Percentiles rank a stretch among this genome's conserved stretches.
Evolutionary conservation across 1,140 invertebrate genomes (phyloP).

Genomic region (Eumaeus atala): DNA sequence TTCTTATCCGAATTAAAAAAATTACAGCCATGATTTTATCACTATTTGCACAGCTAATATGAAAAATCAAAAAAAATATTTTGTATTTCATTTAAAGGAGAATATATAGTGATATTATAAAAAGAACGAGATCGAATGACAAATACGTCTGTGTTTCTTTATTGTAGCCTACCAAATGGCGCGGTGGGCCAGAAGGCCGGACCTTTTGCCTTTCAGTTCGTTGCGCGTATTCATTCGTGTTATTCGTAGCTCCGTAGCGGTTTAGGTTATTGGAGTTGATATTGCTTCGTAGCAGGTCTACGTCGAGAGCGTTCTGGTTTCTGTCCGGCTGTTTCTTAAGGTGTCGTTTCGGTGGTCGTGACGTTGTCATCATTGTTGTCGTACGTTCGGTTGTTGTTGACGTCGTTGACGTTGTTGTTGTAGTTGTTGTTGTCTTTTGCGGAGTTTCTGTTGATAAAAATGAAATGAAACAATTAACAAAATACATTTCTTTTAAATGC

Average conservation of each 20-base stretch:
- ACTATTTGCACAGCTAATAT: conserved; percentile 35
- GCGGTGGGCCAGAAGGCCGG: conserved; percentile 51
- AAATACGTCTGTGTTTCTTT: conserved; percentile 22
- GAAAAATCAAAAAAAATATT: conserved; percentile 21
- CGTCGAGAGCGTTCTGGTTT: conserved; percentile 50
- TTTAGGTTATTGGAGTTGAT: conserved; percentile 52
- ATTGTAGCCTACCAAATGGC: conserved; percentile 47
- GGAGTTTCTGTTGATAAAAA: conserved; percentile 59
- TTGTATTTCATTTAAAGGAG: conserved; percentile 12
- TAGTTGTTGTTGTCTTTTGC: conserved; percentile 53
- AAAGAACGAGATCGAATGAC: conserved; percentile 10
- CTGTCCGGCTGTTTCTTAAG: conserved; percentile 50
- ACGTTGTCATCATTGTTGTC: conserved; percentile 37
- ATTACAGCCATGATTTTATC: conserved; percentile 68
- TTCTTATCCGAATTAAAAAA: conserved; percentile 51
- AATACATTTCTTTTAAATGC: too few relatives aligned
- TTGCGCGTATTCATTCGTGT: conserved; percentile 55
- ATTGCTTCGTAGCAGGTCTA: conserved; percentile 39
- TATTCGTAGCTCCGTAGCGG: conserved; percentile 38
- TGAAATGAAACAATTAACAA: background rate
- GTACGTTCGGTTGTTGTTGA: conserved; percentile 45
- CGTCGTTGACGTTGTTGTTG: conserved; percentile 47
- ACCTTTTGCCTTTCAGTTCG: conserved; percentile 57
- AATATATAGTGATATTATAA: conserved; percentile 11
- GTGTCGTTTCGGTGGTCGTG: conserved; percentile 50